Conservation (phyloP, 2,888 invertebrate species). For the Morinoia aosen region DNA sequence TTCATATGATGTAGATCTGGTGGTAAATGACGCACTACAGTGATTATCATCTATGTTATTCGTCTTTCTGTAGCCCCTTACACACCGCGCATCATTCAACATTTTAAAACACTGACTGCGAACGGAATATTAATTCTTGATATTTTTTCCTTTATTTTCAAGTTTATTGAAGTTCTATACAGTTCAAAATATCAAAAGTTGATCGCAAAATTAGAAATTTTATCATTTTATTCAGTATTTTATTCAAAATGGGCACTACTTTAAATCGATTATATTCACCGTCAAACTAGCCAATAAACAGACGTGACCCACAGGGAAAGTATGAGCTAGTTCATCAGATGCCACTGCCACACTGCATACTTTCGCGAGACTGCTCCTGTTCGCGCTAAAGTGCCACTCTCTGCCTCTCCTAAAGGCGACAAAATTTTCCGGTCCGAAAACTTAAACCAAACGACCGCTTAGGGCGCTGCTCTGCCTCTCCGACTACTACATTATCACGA, state of each 20-base stretch:
- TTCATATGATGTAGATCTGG: too few relatives aligned
- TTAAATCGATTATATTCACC: background rate
- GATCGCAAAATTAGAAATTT: background rate
- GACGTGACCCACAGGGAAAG: background rate
- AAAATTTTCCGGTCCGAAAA: background rate
- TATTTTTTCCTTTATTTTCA: too few relatives aligned
- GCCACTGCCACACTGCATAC: background rate
- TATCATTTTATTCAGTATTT: background rate
- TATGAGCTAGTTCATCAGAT: background rate
- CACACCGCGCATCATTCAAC: too few relatives aligned
- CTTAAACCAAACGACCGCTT: background rate
- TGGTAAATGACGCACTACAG: too few relatives aligned
- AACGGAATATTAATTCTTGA: too few relatives aligned
- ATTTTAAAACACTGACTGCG: too few relatives aligned
- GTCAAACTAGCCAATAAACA: background rate
- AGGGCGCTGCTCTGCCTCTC: background rate
- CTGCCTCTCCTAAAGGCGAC: background rate
- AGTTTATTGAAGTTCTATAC: too few relatives aligned
- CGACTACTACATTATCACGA: constrained; percentile 17
- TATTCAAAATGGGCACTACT: background rate
- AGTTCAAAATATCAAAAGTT: too few relatives aligned
- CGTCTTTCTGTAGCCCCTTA: too few relatives aligned
- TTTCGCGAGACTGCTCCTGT: background rate
- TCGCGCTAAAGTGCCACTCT: background rate
- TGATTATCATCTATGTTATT: too few relatives aligned